A percentile compares a stretch with the other conserved stretches of the same genome.
Conservation (phyloP, 2,888 invertebrate species). For the Ephialtes manifestator region DNA sequence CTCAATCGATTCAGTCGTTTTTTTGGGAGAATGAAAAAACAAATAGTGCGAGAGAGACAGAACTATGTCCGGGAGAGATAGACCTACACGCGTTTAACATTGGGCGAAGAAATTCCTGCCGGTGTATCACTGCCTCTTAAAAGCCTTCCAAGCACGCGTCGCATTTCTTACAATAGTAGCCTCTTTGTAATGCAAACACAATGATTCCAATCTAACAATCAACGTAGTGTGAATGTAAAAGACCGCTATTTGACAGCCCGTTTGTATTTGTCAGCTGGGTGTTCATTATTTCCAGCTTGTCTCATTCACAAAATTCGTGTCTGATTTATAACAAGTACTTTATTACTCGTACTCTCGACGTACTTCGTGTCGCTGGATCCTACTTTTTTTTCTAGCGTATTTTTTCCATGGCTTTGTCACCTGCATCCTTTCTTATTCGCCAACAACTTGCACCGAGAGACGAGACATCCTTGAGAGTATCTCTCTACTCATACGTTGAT, state of each 20-base stretch:
- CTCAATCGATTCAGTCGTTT: too few relatives aligned
- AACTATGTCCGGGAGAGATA: too few relatives aligned
- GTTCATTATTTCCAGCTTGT: background rate
- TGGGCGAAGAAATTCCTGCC: too few relatives aligned
- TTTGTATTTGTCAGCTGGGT: constrained; percentile 5
- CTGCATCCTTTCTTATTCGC: constrained; percentile 41
- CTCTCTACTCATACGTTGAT: constrained; percentile 25
- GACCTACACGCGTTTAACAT: too few relatives aligned
- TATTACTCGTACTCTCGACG: background rate
- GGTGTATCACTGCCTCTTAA: too few relatives aligned
- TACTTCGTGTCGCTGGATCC: background rate
- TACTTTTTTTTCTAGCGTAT: background rate
- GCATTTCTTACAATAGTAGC: too few relatives aligned
- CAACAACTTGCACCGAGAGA: constrained; percentile 10
- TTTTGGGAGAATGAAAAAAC: too few relatives aligned
- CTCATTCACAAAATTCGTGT: background rate
- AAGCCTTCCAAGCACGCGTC: background rate
- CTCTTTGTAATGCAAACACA: too few relatives aligned
- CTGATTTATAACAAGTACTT: constrained; percentile 21
- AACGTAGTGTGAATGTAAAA: background rate
- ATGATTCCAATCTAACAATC: background rate
- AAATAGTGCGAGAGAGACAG: too few relatives aligned
- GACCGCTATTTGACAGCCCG: background rate
- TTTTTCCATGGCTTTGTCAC: constrained; percentile 42
- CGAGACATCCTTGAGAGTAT: constrained; percentile 37